A percentile compares a stretch with the other conserved stretches of the same genome.
Conservation (phyloP, 2,113 vertebrate genomes). For the Athene cunicularia region DNA sequence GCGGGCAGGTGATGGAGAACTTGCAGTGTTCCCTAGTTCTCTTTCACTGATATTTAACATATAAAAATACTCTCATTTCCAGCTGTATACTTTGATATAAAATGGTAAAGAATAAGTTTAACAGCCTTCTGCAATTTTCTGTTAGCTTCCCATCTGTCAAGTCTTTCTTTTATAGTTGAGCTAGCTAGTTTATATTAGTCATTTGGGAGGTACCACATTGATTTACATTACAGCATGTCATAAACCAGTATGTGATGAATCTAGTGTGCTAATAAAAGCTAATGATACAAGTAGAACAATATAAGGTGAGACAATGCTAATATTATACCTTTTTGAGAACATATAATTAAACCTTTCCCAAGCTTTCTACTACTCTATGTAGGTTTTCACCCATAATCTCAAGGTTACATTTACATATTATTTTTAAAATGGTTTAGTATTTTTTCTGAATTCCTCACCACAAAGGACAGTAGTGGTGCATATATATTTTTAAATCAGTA, state of each 20-base stretch:
- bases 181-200: conserved; percentile 49
- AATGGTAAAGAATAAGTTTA: conserved; percentile 15
- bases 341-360: conserved; percentile 10
- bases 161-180: conserved; percentile 40
- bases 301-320: conserved; percentile 44
- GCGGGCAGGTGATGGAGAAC: background rate
- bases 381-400: background rate
- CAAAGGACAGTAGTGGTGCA: background rate
- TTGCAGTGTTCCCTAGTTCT: background rate
- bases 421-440: background rate
- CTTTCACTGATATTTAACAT: background rate
- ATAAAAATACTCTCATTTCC: background rate
- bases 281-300: conserved; percentile 59
- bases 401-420: background rate
- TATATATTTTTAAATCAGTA: background rate
- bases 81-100: conserved; percentile 18
- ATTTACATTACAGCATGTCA: conserved; percentile 30
- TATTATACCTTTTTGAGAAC: conserved; percentile 19
- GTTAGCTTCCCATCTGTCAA: conserved; percentile 57
- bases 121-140: conserved; percentile 28
- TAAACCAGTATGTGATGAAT: conserved; percentile 43
- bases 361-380: background rate
- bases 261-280: conserved; percentile 61
- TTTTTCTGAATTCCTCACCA: background rate
- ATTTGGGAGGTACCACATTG: conserved; percentile 46